phyloP scores from a whole-genome alignment of 2,888 invertebrate genomes.

The Altica lythri region DNA sequence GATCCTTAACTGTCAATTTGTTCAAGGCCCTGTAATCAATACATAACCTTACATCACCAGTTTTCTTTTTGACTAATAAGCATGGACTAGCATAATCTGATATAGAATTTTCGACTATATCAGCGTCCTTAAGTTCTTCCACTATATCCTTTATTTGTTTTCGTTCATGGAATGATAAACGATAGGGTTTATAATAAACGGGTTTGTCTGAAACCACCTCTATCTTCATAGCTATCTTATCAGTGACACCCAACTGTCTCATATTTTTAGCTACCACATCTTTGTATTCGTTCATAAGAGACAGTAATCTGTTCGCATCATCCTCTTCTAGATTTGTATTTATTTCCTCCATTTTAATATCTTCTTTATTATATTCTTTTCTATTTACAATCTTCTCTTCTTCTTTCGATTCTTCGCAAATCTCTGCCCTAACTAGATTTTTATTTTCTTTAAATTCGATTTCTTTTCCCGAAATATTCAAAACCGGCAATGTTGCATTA shows the following conservation, averaged over 20 bases:
- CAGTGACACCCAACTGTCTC: conserved; percentile 22
- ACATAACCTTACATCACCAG: conserved; percentile 25
- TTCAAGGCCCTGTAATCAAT: conserved; percentile 29
- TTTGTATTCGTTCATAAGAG: conserved; percentile 21
- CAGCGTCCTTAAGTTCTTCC: conserved; percentile 23
- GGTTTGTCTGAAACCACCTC: conserved; percentile 25
- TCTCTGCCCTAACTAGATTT: neutral
- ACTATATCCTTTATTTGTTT: conserved; percentile 25
- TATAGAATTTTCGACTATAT: conserved; percentile 22
- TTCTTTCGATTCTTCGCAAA: too few relatives aligned
- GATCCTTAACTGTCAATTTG: conserved; percentile 23
- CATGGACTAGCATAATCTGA: conserved; percentile 32
- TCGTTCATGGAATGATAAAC: conserved; percentile 25
- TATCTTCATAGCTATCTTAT: conserved; percentile 21
- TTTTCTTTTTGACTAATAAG: conserved; percentile 30
- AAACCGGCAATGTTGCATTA: too few relatives aligned
- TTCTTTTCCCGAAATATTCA: too few relatives aligned
- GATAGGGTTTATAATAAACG: conserved; percentile 24
- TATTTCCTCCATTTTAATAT: neutral
- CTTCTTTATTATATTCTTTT: neutral
- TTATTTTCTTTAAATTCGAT: too few relatives aligned
- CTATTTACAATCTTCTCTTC: too few relatives aligned
- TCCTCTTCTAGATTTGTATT: conserved; percentile 1
- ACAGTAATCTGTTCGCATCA: conserved; percentile 3
- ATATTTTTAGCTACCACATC: conserved; percentile 25